phyloP scores from a whole-genome alignment of 2,888 invertebrate species.

The Mythimna loreyi region DNA sequence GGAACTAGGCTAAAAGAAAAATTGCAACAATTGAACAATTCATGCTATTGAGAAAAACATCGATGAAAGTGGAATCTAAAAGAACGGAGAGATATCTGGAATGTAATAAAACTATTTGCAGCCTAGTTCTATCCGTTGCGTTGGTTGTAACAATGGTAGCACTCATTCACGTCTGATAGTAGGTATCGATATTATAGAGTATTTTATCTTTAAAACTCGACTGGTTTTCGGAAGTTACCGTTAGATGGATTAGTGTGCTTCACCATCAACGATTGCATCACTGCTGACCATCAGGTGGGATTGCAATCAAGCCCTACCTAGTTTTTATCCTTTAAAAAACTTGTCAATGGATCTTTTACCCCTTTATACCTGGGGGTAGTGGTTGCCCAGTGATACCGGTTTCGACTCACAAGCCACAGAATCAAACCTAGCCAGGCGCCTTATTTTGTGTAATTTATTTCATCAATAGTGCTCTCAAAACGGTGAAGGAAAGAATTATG shows the following conservation, averaged over 20 bases:
- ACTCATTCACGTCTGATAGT: neutral
- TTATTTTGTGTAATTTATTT: no score
- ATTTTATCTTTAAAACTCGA: neutral
- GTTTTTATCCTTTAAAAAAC: no score
- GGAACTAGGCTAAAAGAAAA: conserved; percentile 7
- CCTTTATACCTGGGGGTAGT: neutral
- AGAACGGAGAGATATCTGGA: neutral
- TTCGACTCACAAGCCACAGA: no score
- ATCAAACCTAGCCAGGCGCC: no score
- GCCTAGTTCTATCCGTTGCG: neutral
- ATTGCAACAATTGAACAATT: conserved; percentile 3
- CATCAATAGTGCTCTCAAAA: no score
- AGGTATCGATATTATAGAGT: neutral
- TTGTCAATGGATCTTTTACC: no score
- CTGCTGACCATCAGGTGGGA: no score
- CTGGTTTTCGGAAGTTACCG: no score
- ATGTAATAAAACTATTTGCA: conserved; percentile 3
- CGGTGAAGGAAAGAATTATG: no score
- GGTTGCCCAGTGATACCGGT: neutral
- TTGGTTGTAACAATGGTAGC: neutral
- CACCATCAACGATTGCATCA: no score
- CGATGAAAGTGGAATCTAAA: conserved; percentile 6
- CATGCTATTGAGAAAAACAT: neutral
- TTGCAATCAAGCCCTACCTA: no score
- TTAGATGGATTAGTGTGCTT: no score